Percentiles rank a stretch among this genome's conserved stretches.
Conservation (phyloP, 2,888 invertebrate species). For the Sceliomorpha sp. region DNA sequence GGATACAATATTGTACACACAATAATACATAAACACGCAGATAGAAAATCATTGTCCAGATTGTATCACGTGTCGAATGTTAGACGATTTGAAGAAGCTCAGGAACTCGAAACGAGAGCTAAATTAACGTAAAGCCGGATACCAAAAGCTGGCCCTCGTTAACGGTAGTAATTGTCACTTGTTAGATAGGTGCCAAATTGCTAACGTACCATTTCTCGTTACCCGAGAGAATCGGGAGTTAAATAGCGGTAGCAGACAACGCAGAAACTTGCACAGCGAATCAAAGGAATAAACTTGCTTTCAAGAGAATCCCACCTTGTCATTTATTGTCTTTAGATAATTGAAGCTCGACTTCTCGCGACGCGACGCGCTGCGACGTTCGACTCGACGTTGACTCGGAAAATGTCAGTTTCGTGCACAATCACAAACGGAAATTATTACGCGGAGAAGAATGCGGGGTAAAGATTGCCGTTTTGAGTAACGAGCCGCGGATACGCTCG, state of each 20-base stretch:
- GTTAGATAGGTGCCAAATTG: conserved; percentile 52
- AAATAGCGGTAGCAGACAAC: conserved; percentile 45
- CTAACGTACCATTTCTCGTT: conserved; percentile 50
- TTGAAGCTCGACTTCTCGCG: too few relatives aligned
- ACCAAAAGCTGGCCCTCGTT: conserved; percentile 43
- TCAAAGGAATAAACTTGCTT: conserved; percentile 39
- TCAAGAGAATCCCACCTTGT: conserved; percentile 34
- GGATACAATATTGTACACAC: too few relatives aligned
- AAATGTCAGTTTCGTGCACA: too few relatives aligned
- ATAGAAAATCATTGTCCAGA: neutral
- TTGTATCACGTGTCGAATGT: conserved; percentile 26
- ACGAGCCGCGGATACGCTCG: too few relatives aligned
- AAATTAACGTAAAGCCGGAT: conserved; percentile 33
- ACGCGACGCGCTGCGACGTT: too few relatives aligned
- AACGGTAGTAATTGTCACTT: conserved; percentile 50
- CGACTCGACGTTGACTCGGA: too few relatives aligned
- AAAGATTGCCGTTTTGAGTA: too few relatives aligned
- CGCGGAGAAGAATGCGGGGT: too few relatives aligned
- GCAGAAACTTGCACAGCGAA: conserved; percentile 32
- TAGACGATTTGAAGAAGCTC: conserved; percentile 13
- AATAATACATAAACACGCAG: too few relatives aligned
- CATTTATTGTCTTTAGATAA: conserved; percentile 16
- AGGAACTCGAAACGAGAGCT: conserved; percentile 27
- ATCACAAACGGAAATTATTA: too few relatives aligned
- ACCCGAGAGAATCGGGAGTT: conserved; percentile 45